Base-by-base conservation (phyloP, 2,113 vertebrate genomes). In the Saccopteryx bilineata region DNA sequence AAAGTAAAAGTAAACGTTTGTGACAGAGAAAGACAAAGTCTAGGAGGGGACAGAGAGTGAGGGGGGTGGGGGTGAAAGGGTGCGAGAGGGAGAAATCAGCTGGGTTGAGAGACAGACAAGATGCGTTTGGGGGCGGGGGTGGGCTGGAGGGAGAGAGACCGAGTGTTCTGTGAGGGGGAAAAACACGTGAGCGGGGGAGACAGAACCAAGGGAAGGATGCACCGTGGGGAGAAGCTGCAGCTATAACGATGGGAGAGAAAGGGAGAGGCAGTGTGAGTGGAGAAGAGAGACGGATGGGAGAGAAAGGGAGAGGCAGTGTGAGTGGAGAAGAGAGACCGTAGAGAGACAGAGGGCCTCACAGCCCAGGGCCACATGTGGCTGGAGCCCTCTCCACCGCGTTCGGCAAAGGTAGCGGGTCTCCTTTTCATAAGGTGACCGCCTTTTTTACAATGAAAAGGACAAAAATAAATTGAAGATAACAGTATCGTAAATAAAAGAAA, bases 81-180 rank as follows among this genome's bases (percentile, higher is more conserved):
- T 63, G 28, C 56, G 52, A n/a, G 11, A 31, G 50, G 61, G 11
- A 48, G 61, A 86, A 58, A 21, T 11, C 2, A 23, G 5, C 11
- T 14, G 39, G 31, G 61, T n/a, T 48, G 66, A 89, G 61, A 85
- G 39, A 52, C 58, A 24, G 18, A 7, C 21, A 15, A 46, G 52
- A 1, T 7, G 2, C 5, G 4, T 39, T 39, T 8, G 28, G 33
- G 5, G 12, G 14, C 15, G 21, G 65, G 72, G 58, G 8, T 5
- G 5, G 33, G 1, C 18, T 39, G 63, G 21, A 17, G 23, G 18
- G 39, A 82, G 50, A 46, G 13, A 12, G 54, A 19, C 1, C 19
- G 0, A 9, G n/a, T 6, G 5, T 24, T 2, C 0, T 50, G 7
- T 1, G 39, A n/a, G 50, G n/a, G n/a, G 28, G 28, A 54, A 31